phyloP scores from a whole-genome alignment of 2,888 invertebrate species.

The Hydrotaea diabolus region DNA sequence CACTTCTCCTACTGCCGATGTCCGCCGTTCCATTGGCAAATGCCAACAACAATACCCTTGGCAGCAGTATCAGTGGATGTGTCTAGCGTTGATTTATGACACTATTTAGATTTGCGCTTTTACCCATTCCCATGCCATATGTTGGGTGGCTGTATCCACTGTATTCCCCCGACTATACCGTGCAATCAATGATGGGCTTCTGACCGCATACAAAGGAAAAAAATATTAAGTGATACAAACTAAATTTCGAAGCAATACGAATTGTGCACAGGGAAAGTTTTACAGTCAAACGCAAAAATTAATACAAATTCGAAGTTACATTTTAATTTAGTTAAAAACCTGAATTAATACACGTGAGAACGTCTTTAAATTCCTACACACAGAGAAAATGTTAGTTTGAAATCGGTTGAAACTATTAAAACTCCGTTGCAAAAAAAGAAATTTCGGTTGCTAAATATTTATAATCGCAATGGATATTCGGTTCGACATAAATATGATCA shows the following conservation, averaged over 20 bases:
- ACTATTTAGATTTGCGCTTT: slow-evolving; percentile 72
- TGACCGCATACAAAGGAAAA: slow-evolving; percentile 22
- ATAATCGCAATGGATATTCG: too few relatives aligned
- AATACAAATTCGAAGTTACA: too few relatives aligned
- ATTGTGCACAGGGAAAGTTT: neutral
- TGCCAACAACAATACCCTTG: slow-evolving; percentile 26
- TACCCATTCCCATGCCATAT: slow-evolving; percentile 40
- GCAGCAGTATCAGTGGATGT: slow-evolving; percentile 53
- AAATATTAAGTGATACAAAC: neutral
- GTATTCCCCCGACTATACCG: neutral
- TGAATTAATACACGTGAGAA: too few relatives aligned
- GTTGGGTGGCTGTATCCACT: neutral
- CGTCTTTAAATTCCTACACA: too few relatives aligned
- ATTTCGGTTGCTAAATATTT: too few relatives aligned
- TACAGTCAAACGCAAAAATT: too few relatives aligned
- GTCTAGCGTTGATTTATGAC: slow-evolving; percentile 74
- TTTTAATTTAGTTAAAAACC: too few relatives aligned
- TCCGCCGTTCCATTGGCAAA: slow-evolving; percentile 12
- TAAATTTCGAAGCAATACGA: slow-evolving; percentile 19
- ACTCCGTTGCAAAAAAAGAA: too few relatives aligned
- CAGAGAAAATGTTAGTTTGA: too few relatives aligned
- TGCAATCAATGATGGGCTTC: slow-evolving; percentile 46
- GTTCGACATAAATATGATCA: too few relatives aligned
- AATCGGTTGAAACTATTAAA: too few relatives aligned
- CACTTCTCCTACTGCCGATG: slow-evolving; percentile 3